These are phyloP conservation scores for Bostrychus sinensis DNA, from an alignment of 2,113 vertebrate genomes.

Conservation along the genomic window DNA sequence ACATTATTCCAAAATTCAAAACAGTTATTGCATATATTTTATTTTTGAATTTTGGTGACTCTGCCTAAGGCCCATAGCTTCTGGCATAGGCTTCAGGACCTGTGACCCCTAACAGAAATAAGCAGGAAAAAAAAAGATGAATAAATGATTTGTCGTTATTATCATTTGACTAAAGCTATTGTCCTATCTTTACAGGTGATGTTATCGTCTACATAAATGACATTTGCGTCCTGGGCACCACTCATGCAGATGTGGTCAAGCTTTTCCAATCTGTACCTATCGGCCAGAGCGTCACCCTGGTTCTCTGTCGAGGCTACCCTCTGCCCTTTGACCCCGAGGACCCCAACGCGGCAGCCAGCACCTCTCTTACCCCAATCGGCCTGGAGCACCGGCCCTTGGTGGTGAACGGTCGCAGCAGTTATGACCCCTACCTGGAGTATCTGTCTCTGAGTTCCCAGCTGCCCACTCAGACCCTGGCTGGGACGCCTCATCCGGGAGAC, in stretches of 20 bases:
- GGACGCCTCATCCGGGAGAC: constrained; percentile 89
- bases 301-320: constrained; percentile 97
- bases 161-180: constrained; percentile 3
- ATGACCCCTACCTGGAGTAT: constrained; percentile 98
- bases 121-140: too few species aligned
- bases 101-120: too few species aligned
- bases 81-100: too few species aligned
- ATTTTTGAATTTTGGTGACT: too few species aligned
- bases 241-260: constrained; percentile 98
- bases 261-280: constrained; percentile 99
- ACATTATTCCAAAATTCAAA: too few species aligned
- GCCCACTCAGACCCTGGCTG: constrained; percentile 85
- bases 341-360: constrained; percentile 78
- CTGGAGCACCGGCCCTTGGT: constrained; percentile 93
- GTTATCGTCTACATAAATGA: constrained; percentile 99
- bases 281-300: constrained; percentile 96
- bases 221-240: constrained; percentile 98
- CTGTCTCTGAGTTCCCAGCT: constrained; percentile 96
- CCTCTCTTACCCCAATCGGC: constrained; percentile 91
- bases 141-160: too few species aligned
- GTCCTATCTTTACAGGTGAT: constrained; percentile 85
- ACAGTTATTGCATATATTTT: too few species aligned
- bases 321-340: constrained; percentile 98
- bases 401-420: constrained; percentile 95
- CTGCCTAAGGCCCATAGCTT: too few species aligned